Percentiles rank a stretch among this genome's conserved stretches.
These are phyloP conservation scores for Heliconius congener DNA, from an alignment of 1,140 invertebrate species.

Conservation along the genomic window DNA sequence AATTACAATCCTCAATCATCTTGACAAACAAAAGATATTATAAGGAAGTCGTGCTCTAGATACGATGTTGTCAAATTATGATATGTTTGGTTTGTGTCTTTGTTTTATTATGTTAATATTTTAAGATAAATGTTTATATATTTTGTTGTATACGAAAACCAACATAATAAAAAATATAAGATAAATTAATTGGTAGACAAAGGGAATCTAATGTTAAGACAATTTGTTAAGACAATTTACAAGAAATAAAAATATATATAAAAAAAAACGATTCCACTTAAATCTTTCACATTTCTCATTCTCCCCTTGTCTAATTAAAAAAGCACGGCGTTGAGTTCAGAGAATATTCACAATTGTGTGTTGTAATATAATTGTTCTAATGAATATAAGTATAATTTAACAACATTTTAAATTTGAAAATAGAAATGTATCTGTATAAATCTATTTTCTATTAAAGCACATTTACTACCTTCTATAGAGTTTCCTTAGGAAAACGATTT, in stretches of 20 bases:
- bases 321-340: too few species aligned
- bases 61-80: neutral
- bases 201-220: neutral
- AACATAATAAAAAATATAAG: too few species aligned
- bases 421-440: neutral
- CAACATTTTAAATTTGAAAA: neutral
- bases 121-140: too few species aligned
- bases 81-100: neutral
- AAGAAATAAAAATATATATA: too few species aligned
- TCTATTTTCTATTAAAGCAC: neutral
- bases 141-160: too few species aligned
- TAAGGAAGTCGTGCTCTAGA: slow-evolving; percentile 2
- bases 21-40: slow-evolving; percentile 27
- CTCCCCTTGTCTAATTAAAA: too few species aligned
- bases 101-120: too few species aligned
- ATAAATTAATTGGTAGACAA: too few species aligned
- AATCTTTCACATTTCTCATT: too few species aligned
- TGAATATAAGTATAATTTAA: neutral
- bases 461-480: neutral
- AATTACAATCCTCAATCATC: slow-evolving; percentile 25
- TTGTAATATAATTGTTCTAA: neutral
- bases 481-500: neutral
- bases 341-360: too few species aligned
- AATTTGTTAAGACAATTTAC: neutral
- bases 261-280: too few species aligned